phyloP scores from a whole-genome alignment of 2,113 vertebrate genomes.

The Prionailurus bengalensis region DNA sequence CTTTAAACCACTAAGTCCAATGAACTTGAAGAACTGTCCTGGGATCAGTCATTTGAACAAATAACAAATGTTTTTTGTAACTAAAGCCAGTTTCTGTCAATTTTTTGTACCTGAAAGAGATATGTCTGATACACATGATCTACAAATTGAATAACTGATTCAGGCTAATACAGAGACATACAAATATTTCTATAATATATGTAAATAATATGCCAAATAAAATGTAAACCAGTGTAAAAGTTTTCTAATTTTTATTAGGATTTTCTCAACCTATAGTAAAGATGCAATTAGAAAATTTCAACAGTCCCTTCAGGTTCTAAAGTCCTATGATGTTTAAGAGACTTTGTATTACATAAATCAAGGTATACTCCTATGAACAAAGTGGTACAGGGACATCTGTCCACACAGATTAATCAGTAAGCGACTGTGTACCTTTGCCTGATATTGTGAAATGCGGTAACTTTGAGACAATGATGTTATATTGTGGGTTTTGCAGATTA shows the following conservation, averaged over 20 bases:
- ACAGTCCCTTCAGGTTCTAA: conserved; percentile 18
- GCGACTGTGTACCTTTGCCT: conserved; percentile 1
- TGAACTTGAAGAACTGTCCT: conserved; percentile 20
- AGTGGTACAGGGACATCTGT: conserved; percentile 32
- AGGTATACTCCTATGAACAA: conserved; percentile 6
- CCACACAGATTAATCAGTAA: conserved; percentile 55
- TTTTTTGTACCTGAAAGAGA: conserved; percentile 48
- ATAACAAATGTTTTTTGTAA: neutral
- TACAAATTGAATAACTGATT: neutral
- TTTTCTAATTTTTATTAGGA: conserved; percentile 10
- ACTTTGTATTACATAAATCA: conserved; percentile 32
- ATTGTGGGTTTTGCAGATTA: conserved; percentile 55
- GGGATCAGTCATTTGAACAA: conserved; percentile 20
- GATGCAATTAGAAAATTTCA: neutral
- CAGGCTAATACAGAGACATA: neutral
- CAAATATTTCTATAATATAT: conserved; percentile 16
- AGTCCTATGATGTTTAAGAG: conserved; percentile 31
- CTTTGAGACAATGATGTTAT: conserved; percentile 39
- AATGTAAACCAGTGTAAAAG: conserved; percentile 38
- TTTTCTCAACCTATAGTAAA: conserved; percentile 31
- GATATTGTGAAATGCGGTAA: neutral
- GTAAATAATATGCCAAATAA: conserved; percentile 4
- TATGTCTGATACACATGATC: neutral
- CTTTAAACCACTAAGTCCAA: neutral
- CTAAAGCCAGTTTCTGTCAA: neutral